phyloP scores from a whole-genome alignment of 2,888 invertebrate species.

The Trichopoda pennipes region DNA sequence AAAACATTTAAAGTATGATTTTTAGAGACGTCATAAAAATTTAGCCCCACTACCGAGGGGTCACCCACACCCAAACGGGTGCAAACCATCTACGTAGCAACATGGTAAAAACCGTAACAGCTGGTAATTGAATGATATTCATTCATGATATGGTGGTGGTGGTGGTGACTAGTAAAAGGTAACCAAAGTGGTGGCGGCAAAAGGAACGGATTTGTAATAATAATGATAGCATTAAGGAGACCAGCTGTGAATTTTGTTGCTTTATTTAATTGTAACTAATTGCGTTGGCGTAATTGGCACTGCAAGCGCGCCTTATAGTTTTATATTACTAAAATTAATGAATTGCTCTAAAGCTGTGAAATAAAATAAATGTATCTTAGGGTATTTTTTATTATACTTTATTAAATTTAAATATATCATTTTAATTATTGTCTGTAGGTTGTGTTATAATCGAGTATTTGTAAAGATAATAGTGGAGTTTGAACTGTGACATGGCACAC shows the following conservation, averaged over 20 bases:
- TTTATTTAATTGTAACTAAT: constrained; percentile 46
- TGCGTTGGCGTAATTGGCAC: constrained; percentile 46
- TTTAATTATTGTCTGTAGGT: constrained; percentile 16
- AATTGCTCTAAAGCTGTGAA: constrained; percentile 64
- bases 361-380: constrained; percentile 60
- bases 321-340: constrained; percentile 47
- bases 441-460: constrained; percentile 21
- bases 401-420: constrained; percentile 26
- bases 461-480: constrained; percentile 51
- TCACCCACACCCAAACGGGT: constrained; percentile 63
- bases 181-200: constrained; percentile 70
- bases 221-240: constrained; percentile 67
- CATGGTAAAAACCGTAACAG: constrained; percentile 66
- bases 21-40: constrained; percentile 82
- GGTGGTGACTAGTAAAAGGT: constrained; percentile 67
- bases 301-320: constrained; percentile 44
- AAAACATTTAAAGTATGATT: constrained; percentile 81
- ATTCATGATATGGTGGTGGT: constrained; percentile 44
- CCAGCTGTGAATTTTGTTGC: constrained; percentile 59
- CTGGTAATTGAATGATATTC: constrained; percentile 67
- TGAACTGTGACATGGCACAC: constrained; percentile 63
- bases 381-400: constrained; percentile 48
- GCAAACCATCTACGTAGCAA: constrained; percentile 67
- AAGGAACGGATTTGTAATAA: constrained; percentile 76
- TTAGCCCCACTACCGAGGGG: constrained; percentile 71